Percentiles rank a stretch among this genome's conserved stretches.
These are phyloP conservation scores for Agapornis roseicollis DNA, from an alignment of 2,113 vertebrate genomes.

Conservation along the genomic window DNA sequence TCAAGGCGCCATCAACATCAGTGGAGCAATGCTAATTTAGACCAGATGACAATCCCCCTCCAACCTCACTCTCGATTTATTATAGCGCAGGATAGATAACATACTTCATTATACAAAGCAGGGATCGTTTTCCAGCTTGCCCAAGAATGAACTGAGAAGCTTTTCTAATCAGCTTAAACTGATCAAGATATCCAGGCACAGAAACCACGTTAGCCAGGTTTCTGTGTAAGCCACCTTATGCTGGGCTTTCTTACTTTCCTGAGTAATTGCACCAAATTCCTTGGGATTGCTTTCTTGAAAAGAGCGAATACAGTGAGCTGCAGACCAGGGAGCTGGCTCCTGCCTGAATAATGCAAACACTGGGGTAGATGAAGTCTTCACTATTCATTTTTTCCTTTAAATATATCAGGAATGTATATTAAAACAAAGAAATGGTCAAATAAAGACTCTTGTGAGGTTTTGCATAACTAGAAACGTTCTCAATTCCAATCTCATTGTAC, in stretches of 20 bases:
- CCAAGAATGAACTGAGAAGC: conserved; percentile 40
- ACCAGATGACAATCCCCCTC: conserved; percentile 48
- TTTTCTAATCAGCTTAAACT: conserved; percentile 50
- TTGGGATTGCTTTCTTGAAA: background rate
- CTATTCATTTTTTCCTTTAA: too few relatives aligned
- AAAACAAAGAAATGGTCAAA: background rate
- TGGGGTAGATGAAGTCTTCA: background rate
- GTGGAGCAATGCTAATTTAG: conserved; percentile 33
- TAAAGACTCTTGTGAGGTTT: background rate
- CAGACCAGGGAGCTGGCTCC: background rate
- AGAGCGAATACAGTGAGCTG: background rate
- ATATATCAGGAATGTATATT: accelerated
- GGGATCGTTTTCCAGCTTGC: conserved; percentile 55
- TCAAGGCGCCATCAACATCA: background rate
- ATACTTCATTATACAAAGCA: conserved; percentile 49
- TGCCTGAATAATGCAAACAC: background rate
- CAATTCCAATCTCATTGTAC: background rate
- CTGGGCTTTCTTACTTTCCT: background rate
- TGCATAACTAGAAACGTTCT: background rate
- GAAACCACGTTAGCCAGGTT: background rate
- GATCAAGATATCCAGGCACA: background rate
- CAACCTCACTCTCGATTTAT: conserved; percentile 25
- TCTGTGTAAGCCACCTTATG: background rate
- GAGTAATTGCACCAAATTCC: background rate
- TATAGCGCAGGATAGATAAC: conserved; percentile 38